Conservation (phyloP, 1,140 invertebrate genomes). For the Centruroides sculpturatus region DNA sequence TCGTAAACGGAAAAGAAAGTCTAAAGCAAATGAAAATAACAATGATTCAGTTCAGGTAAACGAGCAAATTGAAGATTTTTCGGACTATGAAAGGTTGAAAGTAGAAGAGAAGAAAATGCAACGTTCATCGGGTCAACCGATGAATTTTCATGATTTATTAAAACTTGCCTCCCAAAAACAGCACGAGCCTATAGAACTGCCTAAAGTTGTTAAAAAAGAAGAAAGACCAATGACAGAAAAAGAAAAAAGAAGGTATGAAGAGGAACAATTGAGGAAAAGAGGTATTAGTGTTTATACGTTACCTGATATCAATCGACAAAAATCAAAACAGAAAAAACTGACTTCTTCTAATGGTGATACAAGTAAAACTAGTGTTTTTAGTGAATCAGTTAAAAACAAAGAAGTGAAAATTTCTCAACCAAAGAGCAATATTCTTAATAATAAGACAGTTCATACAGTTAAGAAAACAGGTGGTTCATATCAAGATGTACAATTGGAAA, state of each 20-base stretch:
- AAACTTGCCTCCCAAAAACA: conserved; percentile 63
- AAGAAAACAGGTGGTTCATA: too few relatives aligned
- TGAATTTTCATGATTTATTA: conserved; percentile 22
- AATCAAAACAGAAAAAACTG: not conserved
- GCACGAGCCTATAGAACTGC: conserved; percentile 50
- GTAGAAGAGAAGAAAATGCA: not conserved
- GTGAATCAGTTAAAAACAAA: too few relatives aligned
- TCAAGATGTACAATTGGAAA: too few relatives aligned
- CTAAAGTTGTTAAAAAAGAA: conserved; percentile 41
- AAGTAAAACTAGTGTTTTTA: too few relatives aligned
- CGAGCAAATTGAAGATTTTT: not conserved
- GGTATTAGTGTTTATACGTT: conserved; percentile 9
- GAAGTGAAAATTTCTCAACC: too few relatives aligned
- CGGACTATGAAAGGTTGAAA: not conserved
- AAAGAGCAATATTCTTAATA: too few relatives aligned
- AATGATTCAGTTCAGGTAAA: not conserved
- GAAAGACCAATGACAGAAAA: conserved; percentile 53
- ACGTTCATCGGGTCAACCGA: conserved; percentile 12
- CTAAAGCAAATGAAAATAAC: conserved; percentile 18
- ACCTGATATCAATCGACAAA: conserved; percentile 18
- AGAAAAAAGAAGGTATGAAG: conserved; percentile 46
- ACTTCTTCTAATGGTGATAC: too few relatives aligned
- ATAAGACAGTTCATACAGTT: too few relatives aligned
- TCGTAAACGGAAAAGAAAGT: conserved; percentile 47
- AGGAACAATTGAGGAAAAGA: conserved; percentile 19